These are phyloP conservation scores for Triplophysa tibetana DNA, from an alignment of 2,113 vertebrate genomes.

Conservation along the genomic window DNA sequence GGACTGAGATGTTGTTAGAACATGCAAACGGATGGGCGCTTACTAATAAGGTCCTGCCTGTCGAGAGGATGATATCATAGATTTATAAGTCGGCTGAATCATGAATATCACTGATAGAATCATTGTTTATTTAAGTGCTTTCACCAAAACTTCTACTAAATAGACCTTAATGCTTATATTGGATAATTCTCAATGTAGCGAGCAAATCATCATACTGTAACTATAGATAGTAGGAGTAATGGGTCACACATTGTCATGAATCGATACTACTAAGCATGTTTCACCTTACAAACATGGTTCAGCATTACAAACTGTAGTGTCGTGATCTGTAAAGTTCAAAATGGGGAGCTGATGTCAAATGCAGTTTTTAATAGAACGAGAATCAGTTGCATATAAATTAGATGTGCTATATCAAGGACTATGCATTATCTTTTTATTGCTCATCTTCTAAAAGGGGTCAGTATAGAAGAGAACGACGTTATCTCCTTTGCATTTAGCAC, in stretches of 20 bases:
- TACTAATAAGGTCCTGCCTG: no score
- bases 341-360: background rate
- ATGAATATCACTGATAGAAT: background rate
- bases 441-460: conserved; percentile 34
- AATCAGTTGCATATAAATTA: conserved; percentile 17
- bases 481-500: conserved; percentile 34
- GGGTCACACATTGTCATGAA: conserved; percentile 16
- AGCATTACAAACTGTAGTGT: background rate
- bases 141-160: no score
- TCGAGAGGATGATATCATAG: background rate
- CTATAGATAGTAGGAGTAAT: conserved; percentile 21
- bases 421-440: background rate
- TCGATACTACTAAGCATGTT: background rate
- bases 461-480: conserved; percentile 25
- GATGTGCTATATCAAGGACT: conserved; percentile 33
- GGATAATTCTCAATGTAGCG: background rate
- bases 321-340: background rate
- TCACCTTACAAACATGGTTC: background rate
- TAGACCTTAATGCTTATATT: no score
- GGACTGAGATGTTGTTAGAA: background rate
- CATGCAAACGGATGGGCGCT: background rate
- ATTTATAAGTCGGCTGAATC: background rate
- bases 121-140: no score
- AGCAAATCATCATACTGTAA: background rate
- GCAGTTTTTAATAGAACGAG: background rate